phyloP scores from a whole-genome alignment of 2,888 invertebrate species.

The Actias luna region DNA sequence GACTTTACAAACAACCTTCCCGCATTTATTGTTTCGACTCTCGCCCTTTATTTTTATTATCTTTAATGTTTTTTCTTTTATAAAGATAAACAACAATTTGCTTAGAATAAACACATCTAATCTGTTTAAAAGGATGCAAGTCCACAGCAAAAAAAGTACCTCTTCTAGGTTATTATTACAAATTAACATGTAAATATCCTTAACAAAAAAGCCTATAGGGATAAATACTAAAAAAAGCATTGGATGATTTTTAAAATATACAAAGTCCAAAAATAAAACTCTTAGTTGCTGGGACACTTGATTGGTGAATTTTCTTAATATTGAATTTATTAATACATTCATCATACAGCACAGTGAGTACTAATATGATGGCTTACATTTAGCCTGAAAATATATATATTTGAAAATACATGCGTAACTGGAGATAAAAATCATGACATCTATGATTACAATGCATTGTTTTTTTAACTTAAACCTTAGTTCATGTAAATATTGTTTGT shows the following conservation, averaged over 20 bases:
- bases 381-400: too few species aligned
- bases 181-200: background rate
- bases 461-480: too few species aligned
- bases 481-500: too few species aligned
- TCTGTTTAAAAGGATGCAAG: background rate
- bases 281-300: background rate
- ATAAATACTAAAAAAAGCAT: background rate
- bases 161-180: background rate
- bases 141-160: background rate
- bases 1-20: background rate
- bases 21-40: background rate
- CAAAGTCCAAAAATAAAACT: background rate
- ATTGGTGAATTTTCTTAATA: background rate
- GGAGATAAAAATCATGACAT: too few species aligned
- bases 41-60: background rate
- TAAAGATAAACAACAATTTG: background rate
- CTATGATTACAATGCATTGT: too few species aligned
- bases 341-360: too few species aligned
- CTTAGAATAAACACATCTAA: background rate
- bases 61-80: background rate
- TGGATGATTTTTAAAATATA: slow-evolving; percentile 3
- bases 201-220: background rate
- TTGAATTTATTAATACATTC: background rate
- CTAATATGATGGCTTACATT: too few species aligned
- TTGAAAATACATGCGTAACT: too few species aligned